Evolutionary conservation across 2,113 vertebrate genomes (phyloP).

Genomic region (Rhinoderma darwinii): DNA sequence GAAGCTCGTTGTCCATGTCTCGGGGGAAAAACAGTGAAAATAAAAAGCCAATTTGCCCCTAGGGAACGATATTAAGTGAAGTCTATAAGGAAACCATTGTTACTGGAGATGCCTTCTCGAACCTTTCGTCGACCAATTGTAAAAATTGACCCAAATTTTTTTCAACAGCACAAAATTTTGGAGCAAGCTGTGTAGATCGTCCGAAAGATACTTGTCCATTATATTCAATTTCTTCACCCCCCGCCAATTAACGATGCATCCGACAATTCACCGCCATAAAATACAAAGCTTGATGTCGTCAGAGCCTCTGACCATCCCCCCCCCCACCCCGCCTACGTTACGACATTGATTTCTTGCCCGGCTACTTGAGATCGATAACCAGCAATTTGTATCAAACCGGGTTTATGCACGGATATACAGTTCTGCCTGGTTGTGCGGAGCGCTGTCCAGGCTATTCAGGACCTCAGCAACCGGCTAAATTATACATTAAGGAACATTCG

Average conservation of each 20-base stretch:
- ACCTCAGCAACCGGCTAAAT: constrained; percentile 8
- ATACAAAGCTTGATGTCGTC: no score
- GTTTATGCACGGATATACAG: neutral
- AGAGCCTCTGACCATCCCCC: neutral
- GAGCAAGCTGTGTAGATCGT: no score
- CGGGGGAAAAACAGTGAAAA: neutral
- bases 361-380: neutral
- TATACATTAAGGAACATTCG: neutral
- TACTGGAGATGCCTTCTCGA: neutral
- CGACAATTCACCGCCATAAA: neutral
- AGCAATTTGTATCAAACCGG: neutral
- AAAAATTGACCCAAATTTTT: neutral
- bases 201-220: neutral
- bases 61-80: neutral
- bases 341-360: neutral
- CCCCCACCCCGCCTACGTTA: neutral
- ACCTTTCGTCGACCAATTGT: neutral
- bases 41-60: neutral
- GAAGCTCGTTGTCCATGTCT: neutral
- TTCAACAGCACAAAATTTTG: no score
- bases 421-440: neutral
- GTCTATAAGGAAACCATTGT: neutral
- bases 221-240: neutral
- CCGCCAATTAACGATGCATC: no score
- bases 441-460: neutral